phyloP scores from a whole-genome alignment of 2,888 invertebrate genomes.

The Silvanus unidentatus region DNA sequence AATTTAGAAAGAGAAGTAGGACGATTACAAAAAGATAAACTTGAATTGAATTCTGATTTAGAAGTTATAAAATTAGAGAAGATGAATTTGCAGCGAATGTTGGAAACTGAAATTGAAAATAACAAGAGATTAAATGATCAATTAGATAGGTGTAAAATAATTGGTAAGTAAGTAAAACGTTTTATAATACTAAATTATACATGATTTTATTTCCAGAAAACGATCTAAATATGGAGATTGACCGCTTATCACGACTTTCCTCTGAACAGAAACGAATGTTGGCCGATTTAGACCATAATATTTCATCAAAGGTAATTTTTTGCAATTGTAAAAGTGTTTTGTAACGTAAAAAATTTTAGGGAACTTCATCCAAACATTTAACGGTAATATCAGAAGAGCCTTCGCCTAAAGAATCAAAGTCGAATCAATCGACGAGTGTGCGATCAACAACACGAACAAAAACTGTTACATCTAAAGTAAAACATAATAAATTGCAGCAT shows the following conservation, averaged over 20 bases:
- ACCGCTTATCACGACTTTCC: slow-evolving; percentile 45
- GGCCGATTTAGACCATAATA: slow-evolving; percentile 44
- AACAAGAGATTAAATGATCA: slow-evolving; percentile 53
- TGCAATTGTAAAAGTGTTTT: no score
- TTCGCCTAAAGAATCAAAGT: not conserved
- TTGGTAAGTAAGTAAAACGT: slow-evolving; percentile 44
- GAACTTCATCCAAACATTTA: no score
- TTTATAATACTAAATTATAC: not conserved
- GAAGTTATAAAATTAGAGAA: slow-evolving; percentile 53
- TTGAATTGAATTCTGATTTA: slow-evolving; percentile 46
- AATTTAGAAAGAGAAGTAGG: slow-evolving; percentile 47
- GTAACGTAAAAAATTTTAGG: no score
- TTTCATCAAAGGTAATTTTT: not conserved
- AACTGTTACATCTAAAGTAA: no score
- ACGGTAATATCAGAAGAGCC: no score
- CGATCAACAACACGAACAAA: no score
- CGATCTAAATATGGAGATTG: slow-evolving; percentile 51
- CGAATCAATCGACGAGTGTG: not conserved
- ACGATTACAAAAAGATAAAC: slow-evolving; percentile 45
- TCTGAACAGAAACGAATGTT: slow-evolving; percentile 46
- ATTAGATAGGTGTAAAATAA: slow-evolving; percentile 56
- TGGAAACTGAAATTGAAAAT: slow-evolving; percentile 52
- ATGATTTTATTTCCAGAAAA: slow-evolving; percentile 42
- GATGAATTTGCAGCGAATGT: slow-evolving; percentile 51
- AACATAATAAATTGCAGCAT: no score